Percentiles rank a stretch among this genome's conserved stretches.
Conservation (phyloP, 2,113 vertebrate genomes). For the Nibea coibor region DNA sequence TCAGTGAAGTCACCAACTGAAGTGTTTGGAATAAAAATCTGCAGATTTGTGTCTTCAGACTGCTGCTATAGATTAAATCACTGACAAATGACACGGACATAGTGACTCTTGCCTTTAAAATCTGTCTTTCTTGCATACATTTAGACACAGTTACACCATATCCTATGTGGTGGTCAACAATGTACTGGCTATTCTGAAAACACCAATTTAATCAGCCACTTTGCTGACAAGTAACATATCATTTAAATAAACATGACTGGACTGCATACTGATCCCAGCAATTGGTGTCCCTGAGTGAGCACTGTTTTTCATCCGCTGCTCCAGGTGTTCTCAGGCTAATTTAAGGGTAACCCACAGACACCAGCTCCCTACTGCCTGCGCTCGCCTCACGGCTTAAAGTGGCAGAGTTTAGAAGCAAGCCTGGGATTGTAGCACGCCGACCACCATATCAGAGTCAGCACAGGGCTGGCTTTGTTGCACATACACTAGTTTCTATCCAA, state of each 20-base stretch:
- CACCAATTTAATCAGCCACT: not conserved
- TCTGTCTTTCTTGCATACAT: not conserved
- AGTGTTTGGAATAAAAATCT: too few species aligned
- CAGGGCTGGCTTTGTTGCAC: constrained; percentile 30
- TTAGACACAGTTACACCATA: not conserved
- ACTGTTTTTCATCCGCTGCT: constrained; percentile 17
- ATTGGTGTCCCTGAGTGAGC: constrained; percentile 24
- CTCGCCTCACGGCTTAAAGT: constrained; percentile 6
- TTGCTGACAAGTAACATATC: not conserved
- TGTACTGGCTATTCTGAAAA: not conserved
- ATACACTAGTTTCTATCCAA: not conserved
- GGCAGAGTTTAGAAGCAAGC: constrained; percentile 24
- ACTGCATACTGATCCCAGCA: not conserved
- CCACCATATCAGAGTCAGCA: constrained; percentile 30
- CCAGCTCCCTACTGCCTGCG: constrained; percentile 21
- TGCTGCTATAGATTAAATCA: not conserved
- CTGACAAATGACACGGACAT: not conserved
- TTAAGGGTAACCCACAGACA: constrained; percentile 37
- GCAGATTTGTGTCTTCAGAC: not conserved
- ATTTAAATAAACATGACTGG: constrained; percentile 7
- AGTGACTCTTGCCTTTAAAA: not conserved
- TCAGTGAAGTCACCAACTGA: too few species aligned
- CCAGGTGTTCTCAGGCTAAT: constrained; percentile 43
- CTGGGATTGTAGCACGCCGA: constrained; percentile 3
- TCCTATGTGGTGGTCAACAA: not conserved